Conservation (phyloP, 2,888 invertebrate species). For the Ryuthela nishihirai region DNA sequence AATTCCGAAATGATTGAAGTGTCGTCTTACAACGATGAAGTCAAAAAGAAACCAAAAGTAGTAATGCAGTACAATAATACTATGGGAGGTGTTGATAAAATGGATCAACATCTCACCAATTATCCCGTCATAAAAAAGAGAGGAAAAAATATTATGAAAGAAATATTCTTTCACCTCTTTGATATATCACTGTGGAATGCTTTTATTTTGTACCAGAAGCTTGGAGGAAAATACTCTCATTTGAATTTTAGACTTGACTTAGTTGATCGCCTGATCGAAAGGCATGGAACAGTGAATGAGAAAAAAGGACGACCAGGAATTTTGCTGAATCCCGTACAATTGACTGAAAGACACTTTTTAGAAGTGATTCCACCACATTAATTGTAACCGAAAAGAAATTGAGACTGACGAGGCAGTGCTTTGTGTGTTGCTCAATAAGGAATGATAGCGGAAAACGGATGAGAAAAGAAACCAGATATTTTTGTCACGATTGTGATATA, state of each 20-base stretch:
- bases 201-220: constrained; percentile 5
- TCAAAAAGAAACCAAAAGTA: constrained; percentile 5
- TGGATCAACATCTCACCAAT: constrained; percentile 4
- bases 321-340: not conserved
- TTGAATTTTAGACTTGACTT: constrained; percentile 5
- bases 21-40: not conserved
- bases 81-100: constrained; percentile 11
- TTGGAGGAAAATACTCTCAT: constrained; percentile 1
- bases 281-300: not conserved
- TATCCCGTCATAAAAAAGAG: constrained; percentile 16
- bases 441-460: not conserved
- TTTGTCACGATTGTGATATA: constrained; percentile 1
- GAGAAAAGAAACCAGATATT: not conserved
- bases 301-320: constrained; percentile 6
- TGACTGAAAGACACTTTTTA: constrained; percentile 14
- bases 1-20: constrained; percentile 5
- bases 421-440: not conserved
- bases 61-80: constrained; percentile 5
- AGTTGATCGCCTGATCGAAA: constrained; percentile 1
- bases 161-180: constrained; percentile 7
- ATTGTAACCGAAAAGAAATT: not conserved
- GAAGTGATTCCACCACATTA: constrained; percentile 4
- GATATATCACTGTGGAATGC: constrained; percentile 10
- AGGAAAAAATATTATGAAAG: constrained; percentile 4
- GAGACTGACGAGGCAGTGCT: constrained; percentile 7